Evolutionary conservation across 2,797 vertebrate species (phyloP).

Genomic region (Acipenser transmontanus): DNA sequence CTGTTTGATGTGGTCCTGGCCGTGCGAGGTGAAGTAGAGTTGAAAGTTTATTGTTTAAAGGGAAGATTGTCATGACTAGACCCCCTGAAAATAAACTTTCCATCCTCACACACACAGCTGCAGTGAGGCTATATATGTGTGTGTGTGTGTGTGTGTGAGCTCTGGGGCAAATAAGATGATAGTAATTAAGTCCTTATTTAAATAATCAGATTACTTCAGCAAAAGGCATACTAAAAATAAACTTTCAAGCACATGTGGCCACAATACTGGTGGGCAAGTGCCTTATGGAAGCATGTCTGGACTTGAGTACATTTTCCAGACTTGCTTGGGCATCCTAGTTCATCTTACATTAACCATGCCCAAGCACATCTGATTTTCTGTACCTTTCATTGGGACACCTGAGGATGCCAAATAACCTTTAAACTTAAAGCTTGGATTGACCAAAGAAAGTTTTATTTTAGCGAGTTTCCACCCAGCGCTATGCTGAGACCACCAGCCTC

Average conservation of each 20-base stretch:
- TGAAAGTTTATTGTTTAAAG: slow-evolving; percentile 48
- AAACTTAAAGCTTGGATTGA: too few relatives aligned
- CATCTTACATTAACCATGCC: background rate
- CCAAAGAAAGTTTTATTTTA: too few relatives aligned
- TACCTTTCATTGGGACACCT: slow-evolving; percentile 44
- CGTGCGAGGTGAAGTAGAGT: slow-evolving; percentile 36
- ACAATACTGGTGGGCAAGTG: slow-evolving; percentile 47
- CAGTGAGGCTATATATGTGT: slow-evolving; percentile 13
- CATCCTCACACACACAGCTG: slow-evolving; percentile 36
- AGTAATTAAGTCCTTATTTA: slow-evolving; percentile 55
- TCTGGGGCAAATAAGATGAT: slow-evolving; percentile 39
- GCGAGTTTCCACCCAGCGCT: slow-evolving; percentile 29
- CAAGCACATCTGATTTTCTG: slow-evolving; percentile 32
- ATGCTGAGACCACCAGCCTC: slow-evolving; percentile 49
- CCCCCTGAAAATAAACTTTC: slow-evolving; percentile 42
- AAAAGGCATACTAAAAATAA: slow-evolving; percentile 52
- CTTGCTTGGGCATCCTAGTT: slow-evolving; percentile 21
- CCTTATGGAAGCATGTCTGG: slow-evolving; percentile 34
- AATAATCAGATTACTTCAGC: slow-evolving; percentile 55
- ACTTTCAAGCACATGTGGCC: slow-evolving; percentile 60
- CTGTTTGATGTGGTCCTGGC: slow-evolving; percentile 52
- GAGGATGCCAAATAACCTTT: slow-evolving; percentile 44
- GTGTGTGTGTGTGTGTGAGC: slow-evolving; percentile 9
- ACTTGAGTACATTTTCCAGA: slow-evolving; percentile 30
- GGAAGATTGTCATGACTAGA: slow-evolving; percentile 49